These are phyloP conservation scores for Tipula unca DNA, from an alignment of 2,888 invertebrate species.

Conservation along the genomic window DNA sequence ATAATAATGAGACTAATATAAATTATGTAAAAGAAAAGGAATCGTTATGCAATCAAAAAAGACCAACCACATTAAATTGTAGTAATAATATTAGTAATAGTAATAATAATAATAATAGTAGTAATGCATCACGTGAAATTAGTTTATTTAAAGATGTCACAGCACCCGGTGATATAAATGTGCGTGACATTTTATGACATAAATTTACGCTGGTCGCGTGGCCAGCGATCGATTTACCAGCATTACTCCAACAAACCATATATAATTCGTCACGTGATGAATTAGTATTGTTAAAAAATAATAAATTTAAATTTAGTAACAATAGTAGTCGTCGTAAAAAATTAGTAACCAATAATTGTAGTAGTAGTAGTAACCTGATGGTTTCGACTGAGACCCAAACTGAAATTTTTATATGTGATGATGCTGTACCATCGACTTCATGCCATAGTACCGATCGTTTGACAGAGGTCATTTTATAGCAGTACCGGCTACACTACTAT, in stretches of 20 bases:
- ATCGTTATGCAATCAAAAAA: slow-evolving; percentile 15
- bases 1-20: slow-evolving; percentile 18
- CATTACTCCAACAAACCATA: slow-evolving; percentile 30
- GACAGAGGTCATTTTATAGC: slow-evolving; percentile 18
- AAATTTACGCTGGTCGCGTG: slow-evolving; percentile 44
- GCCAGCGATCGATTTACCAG: slow-evolving; percentile 43
- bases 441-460: background rate
- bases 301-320: background rate
- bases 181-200: slow-evolving; percentile 38
- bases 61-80: background rate
- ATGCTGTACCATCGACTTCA: background rate
- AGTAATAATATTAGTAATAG: background rate
- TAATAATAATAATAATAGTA: background rate
- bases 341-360: background rate
- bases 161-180: slow-evolving; percentile 14
- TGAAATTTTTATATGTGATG: slow-evolving; percentile 17
- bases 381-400: slow-evolving; percentile 16
- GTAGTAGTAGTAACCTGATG: background rate
- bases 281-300: background rate
- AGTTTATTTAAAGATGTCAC: background rate
- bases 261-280: slow-evolving; percentile 14
- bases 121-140: background rate
- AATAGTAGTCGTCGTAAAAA: background rate
- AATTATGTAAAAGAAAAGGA: slow-evolving; percentile 8
- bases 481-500: slow-evolving; percentile 1